A percentile compares a stretch with the other conserved stretches of the same genome.
Evolutionary conservation across 1,140 invertebrate genomes (phyloP).

Genomic region (Steinernema feltiae): DNA sequence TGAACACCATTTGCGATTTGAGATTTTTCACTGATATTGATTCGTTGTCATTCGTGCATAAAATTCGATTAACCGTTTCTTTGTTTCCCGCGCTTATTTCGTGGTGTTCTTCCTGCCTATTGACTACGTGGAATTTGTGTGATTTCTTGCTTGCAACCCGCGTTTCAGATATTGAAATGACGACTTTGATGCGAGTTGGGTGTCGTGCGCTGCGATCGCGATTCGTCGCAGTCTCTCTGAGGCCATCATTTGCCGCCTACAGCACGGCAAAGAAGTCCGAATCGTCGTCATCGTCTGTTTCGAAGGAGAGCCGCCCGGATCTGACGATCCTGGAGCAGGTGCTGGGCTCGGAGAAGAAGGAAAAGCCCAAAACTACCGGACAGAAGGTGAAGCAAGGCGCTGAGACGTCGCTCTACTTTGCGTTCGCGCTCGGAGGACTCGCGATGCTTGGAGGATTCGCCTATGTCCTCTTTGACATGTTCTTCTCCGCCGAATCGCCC

Average conservation of each 20-base stretch:
- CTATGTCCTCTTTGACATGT: constrained; percentile 44
- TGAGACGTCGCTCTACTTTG: constrained; percentile 50
- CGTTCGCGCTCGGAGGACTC: constrained; percentile 24
- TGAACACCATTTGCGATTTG: neutral
- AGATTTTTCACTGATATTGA: neutral
- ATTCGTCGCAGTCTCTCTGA: neutral
- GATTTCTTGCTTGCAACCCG: neutral
- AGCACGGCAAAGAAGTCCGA: neutral
- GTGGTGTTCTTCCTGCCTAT: neutral
- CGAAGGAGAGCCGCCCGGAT: neutral
- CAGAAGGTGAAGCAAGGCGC: constrained; percentile 44
- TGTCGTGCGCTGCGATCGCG: neutral
- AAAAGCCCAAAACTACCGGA: constrained; percentile 47
- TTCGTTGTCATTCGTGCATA: neutral
- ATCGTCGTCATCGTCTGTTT: neutral
- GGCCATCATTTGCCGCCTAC: neutral
- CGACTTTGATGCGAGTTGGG: neutral
- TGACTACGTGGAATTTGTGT: neutral
- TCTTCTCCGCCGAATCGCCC: constrained; percentile 50
- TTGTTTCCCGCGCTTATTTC: neutral
- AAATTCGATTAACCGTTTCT: neutral
- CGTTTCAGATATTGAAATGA: neutral
- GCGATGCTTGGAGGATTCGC: constrained; percentile 38
- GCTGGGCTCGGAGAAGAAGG: constrained; percentile 36
- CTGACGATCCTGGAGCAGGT: constrained; percentile 24